Conservation (phyloP, 1,140 invertebrate genomes). For the Reticulitermes speratus region DNA sequence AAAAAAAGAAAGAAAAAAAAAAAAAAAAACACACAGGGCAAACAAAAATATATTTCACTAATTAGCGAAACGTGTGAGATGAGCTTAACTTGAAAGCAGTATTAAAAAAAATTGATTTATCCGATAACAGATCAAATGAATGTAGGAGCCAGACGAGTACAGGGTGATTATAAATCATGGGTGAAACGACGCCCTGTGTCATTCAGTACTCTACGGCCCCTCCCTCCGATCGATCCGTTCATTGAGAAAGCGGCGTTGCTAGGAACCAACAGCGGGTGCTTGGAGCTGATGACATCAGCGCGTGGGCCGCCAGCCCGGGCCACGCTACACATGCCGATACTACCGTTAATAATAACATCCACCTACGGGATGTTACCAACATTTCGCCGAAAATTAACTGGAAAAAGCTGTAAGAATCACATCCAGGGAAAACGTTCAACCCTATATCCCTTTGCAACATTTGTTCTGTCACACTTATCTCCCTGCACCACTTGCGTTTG, state of each 20-base stretch:
- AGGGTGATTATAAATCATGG: neutral
- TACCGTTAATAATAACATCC: neutral
- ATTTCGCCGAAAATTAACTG: no score
- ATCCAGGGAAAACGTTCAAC: no score
- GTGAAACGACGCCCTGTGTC: neutral
- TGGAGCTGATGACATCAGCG: neutral
- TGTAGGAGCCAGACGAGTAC: neutral
- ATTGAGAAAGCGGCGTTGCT: neutral
- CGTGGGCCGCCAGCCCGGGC: neutral
- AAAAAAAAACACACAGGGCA: no score
- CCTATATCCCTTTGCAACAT: no score
- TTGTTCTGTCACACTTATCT: no score
- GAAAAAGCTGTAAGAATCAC: no score
- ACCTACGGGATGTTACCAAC: neutral
- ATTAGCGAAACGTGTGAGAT: neutral
- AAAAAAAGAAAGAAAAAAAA: no score
- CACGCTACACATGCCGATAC: constrained; percentile 1
- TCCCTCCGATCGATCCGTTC: constrained; percentile 5
- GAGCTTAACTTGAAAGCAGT: neutral
- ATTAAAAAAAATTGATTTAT: neutral
- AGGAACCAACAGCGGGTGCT: neutral
- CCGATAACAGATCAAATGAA: no score
- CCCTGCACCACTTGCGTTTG: no score
- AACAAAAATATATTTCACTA: neutral
- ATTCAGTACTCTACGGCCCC: neutral